These are phyloP conservation scores for Aporophyla nigra DNA, from an alignment of 2,888 invertebrate genomes.

Conservation along the genomic window DNA sequence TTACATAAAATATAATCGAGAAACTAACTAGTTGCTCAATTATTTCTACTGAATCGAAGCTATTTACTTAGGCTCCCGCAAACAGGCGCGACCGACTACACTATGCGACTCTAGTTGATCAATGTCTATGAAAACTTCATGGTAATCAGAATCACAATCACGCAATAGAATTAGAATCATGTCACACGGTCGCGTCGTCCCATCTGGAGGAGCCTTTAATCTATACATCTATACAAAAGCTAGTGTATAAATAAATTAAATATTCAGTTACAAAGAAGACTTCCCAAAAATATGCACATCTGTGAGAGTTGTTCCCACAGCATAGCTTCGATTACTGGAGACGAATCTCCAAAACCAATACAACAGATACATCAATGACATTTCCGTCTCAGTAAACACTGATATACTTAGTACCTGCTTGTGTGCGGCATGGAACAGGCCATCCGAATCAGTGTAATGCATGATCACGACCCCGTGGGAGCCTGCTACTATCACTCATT, in stretches of 20 bases:
- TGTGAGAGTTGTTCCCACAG: background rate
- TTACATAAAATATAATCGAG: background rate
- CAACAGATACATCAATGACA: background rate
- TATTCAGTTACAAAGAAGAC: background rate
- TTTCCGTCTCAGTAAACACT: constrained; percentile 13
- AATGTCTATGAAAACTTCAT: no score
- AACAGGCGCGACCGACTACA: no score
- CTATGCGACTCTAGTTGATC: no score
- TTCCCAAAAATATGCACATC: background rate
- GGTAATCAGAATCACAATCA: no score
- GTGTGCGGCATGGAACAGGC: constrained; percentile 20
- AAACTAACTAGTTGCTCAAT: background rate
- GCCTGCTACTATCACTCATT: constrained; percentile 65
- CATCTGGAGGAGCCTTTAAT: no score
- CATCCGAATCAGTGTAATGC: constrained; percentile 47
- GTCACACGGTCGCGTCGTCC: no score
- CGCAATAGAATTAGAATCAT: no score
- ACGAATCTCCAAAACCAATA: background rate
- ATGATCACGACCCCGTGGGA: constrained; percentile 59
- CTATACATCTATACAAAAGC: no score
- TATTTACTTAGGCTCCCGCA: no score
- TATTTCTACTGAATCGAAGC: background rate
- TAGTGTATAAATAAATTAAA: no score
- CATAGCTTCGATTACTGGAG: background rate
- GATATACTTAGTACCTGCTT: constrained; percentile 24